Base-by-base conservation (phyloP, 2,797 vertebrate genomes). In the Myiotriccus ornatus region DNA sequence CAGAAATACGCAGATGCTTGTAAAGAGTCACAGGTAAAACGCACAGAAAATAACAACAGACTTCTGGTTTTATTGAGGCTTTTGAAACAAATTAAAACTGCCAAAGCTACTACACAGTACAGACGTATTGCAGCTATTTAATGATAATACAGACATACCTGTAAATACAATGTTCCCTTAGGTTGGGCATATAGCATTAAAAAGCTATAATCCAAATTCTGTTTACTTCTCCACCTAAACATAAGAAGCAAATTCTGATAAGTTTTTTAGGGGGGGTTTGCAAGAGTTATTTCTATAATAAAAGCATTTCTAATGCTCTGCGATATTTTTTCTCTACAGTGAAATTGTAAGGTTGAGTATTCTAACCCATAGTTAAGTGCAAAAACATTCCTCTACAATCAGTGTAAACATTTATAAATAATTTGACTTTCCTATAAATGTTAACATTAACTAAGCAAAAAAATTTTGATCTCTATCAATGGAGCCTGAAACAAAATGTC, bases 151-250 rank as follows among this genome's bases (percentile, higher is more conserved):
- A 57, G 83, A 96, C 95, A 81, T 97, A 99, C 99, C 99, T 99
- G 99, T 91, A 99, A 97, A 77, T 99, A 99, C 94, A 98, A 98
- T 10, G 52, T 97, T 79, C 99, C 99, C 96, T 98, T 99, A 60
- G 98, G 95, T 43, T 99, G 98, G 32, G 99, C 98, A 74, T 99
- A 99, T 9, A 99, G 97, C 99, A 99, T 99, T 88, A 99, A 98
- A 96, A 99, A 98, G 95, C 98, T 99, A 95, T 98, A 99, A 97
- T 99, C 99, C 97, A 99, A 97, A 86, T 98, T 98, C 97, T 99
- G 99, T 94, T 99, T 99, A 12, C 97, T 98, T 97, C 97, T 96
- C 99, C 98, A 99, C 91, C 99, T 99, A 96, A 89, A 96, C 49
- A 91, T 35, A 94, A 97, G 52, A 80, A 95, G 81, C 44, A 97